These are phyloP conservation scores for Pandemis cinnamomeana DNA, from an alignment of 2,888 invertebrate genomes.

Conservation along the genomic window DNA sequence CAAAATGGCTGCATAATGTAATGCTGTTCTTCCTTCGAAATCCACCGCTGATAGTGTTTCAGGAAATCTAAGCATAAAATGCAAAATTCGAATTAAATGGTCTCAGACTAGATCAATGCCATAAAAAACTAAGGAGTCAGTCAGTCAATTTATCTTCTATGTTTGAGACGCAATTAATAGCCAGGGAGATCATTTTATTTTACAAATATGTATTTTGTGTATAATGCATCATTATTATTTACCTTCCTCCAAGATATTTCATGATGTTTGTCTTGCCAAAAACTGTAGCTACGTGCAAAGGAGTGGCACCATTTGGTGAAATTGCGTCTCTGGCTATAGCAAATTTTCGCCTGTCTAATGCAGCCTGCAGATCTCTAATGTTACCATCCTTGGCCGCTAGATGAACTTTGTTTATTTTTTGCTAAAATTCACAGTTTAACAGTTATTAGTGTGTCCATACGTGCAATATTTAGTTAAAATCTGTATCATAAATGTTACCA, in stretches of 20 bases:
- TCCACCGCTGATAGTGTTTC: conserved; percentile 93
- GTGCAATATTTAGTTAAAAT: background rate
- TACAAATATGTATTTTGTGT: background rate
- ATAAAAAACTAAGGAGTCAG: too few relatives aligned
- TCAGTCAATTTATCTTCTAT: too few relatives aligned
- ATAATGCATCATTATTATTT: conserved; percentile 31
- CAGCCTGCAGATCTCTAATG: conserved; percentile 92
- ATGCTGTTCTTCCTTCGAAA: conserved; percentile 91
- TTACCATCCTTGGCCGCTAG: conserved; percentile 93
- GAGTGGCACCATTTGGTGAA: conserved; percentile 93
- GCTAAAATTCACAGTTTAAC: conserved; percentile 78
- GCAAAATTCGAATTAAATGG: too few relatives aligned
- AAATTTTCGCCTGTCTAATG: conserved; percentile 94
- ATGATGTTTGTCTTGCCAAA: conserved; percentile 93
- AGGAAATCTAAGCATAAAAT: conserved; percentile 86
- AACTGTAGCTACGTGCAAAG: conserved; percentile 93
- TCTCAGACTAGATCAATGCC: too few relatives aligned
- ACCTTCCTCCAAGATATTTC: conserved; percentile 85
- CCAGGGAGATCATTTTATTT: too few relatives aligned
- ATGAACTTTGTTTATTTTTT: conserved; percentile 95
- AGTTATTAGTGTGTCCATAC: conserved; percentile 1
- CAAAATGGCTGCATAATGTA: conserved; percentile 94
- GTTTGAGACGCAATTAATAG: background rate
- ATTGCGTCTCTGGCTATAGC: conserved; percentile 94
- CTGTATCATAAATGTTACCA: conserved; percentile 84